Base-by-base conservation (phyloP, 2,113 vertebrate genomes). In the Lagopus muta region DNA sequence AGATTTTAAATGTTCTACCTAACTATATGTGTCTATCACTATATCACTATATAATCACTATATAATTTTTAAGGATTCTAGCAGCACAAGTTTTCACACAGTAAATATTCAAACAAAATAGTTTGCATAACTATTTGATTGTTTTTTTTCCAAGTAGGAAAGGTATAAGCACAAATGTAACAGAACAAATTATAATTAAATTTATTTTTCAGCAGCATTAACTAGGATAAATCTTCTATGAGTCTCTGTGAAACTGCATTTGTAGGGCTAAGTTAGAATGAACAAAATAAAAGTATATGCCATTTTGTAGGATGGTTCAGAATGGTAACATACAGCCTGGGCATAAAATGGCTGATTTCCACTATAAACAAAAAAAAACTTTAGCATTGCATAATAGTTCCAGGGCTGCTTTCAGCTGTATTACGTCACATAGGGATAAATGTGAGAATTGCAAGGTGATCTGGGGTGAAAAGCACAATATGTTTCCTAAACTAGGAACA, bases 391-490 rank as follows among this genome's bases (percentile, higher is more conserved):
- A 88, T 91, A 95, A 90, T 94, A 88, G 93, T 91, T 88, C 30
- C 82, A 79, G 95, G 96, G 91, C 82, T 91, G 76, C 70, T 95
- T 96, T 97, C 93, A 88, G 79, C 90, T 88, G 76, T 83, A 76
- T 88, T 94, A 90, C 94, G 88, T 97, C 94, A 91, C 70, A 95
- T 86, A 95, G 45, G 48, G 86, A 93, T 87, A 84, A 93, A 89
- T 82, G 88, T 91, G 94, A 94, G 89, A 95, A 96, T 54, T 92
- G 82, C 91, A 95, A 95, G 89, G 89, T 95, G 95, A 95, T 92
- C 70, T 91, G 40, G 88, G 93, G 93, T 95, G 94, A 95, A 88
- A 90, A 88, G 65, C 86, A 93, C 86, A 95, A 80, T 90, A 86
- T 92, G 88, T 61, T 94, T 90, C 66, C 70, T 72, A 55, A 96